A percentile compares a stretch with the other conserved stretches of the same genome.
phyloP scores from a whole-genome alignment of 2,888 invertebrate species.

The Hemicrepidius hirtus region DNA sequence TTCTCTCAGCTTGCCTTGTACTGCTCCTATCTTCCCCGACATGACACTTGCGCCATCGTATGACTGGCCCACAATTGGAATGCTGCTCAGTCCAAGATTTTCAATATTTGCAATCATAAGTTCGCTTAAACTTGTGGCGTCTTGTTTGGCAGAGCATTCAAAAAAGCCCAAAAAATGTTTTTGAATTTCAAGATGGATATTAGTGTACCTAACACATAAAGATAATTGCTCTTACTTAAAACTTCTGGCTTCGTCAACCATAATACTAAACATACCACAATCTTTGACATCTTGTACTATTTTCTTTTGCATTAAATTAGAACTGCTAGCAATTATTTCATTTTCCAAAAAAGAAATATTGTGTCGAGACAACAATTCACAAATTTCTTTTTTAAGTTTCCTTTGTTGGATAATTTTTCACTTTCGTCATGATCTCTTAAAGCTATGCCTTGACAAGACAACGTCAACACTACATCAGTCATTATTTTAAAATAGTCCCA shows the following conservation, averaged over 20 bases:
- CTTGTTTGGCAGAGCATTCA: constrained; percentile 13
- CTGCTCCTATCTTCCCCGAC: too few relatives aligned
- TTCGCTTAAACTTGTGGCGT: constrained; percentile 17
- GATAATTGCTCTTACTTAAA: constrained; percentile 22
- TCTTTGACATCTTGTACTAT: constrained; percentile 10
- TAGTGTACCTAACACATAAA: constrained; percentile 13
- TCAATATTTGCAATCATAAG: too few relatives aligned
- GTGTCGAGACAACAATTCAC: too few relatives aligned
- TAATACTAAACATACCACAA: constrained; percentile 11
- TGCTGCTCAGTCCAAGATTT: constrained; percentile 19
- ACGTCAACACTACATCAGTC: constrained; percentile 6
- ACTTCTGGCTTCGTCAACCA: constrained; percentile 21
- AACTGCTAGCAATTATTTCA: constrained; percentile 3
- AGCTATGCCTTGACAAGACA: constrained; percentile 2
- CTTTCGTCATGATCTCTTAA: constrained; percentile 15
- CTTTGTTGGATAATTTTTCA: constrained; percentile 3
- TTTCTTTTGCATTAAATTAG: neutral
- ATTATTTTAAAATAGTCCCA: constrained; percentile 29
- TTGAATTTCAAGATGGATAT: too few relatives aligned
- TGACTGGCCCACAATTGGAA: constrained; percentile 24
- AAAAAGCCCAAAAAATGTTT: constrained; percentile 22
- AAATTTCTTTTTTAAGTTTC: constrained; percentile 17
- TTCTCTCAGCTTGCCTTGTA: constrained; percentile 25
- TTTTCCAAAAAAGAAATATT: too few relatives aligned
- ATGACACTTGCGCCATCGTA: constrained; percentile 27